Base-by-base conservation (phyloP, 2,113 vertebrate species). In the Cryptoleucopteryx plumbea region DNA sequence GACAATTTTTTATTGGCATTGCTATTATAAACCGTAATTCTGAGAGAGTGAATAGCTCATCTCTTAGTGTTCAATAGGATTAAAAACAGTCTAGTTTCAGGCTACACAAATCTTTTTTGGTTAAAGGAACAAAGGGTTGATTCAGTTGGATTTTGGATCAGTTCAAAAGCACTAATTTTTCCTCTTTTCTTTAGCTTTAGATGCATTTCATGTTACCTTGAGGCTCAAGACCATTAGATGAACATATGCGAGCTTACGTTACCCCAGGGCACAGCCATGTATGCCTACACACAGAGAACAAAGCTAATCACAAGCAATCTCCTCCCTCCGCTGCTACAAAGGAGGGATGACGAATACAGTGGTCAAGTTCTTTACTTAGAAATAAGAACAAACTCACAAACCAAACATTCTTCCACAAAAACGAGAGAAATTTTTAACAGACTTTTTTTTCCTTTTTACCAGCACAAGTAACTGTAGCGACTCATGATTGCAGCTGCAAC, bases 251-350 rank as follows among this genome's bases (percentile, higher is more conserved):
- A 95, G 29, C 31, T 56, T 48, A 63, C 5, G 48, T n/a, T 65
- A 75, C 17, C 31, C 10, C 52, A 88, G 36, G 42, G 42, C 36
- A 83, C 0, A 5, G 34, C 36, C 45, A 31, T 3, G 5, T 71
- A 29, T 25, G 9, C 1, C 0, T 58, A 70, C 29, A 65, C 13
- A n/a, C 3, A 31, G 38, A 62, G 55, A 90, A 86, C 0, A 0
- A 78, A 92, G 10, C 36, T 56, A 10, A 63, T 63, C n/a, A 91
- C 56, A 85, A 62, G 40, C 45, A 23, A 82, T 23, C 23, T 65
- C 71, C 47, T 65, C 71, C 43, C 26, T 67, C 34, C 68, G 40
- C n/a, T 78, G 34, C 45, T 56, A 12, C 22, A 38, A 70, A 66
- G 26, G 42, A 85, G 88, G 29, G 22, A 68, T 11, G 11, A 65